phyloP scores from a whole-genome alignment of 1,140 invertebrate genomes.

The Himalopsyche phryganea region DNA sequence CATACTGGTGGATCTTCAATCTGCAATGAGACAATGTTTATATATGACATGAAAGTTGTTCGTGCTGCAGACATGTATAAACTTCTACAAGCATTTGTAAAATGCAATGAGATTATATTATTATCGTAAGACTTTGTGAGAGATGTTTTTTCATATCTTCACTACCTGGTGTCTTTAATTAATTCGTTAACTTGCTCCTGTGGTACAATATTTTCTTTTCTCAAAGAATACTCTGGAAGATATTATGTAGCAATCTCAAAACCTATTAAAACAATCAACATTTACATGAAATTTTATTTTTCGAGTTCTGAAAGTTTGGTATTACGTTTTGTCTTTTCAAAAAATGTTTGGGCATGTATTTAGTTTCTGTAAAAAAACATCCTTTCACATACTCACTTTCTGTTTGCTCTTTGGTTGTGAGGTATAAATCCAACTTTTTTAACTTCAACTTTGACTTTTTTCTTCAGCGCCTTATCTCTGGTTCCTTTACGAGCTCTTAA shows the following conservation, averaged over 20 bases:
- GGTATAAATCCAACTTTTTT: conserved; percentile 56
- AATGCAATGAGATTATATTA: not conserved
- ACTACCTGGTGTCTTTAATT: too few relatives aligned
- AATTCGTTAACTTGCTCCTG: too few relatives aligned
- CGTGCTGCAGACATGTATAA: not conserved
- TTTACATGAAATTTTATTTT: conserved; percentile 18
- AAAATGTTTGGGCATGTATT: too few relatives aligned
- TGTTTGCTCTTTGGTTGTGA: conserved; percentile 39
- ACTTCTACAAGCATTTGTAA: not conserved
- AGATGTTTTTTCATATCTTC: not conserved
- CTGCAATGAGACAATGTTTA: conserved; percentile 20
- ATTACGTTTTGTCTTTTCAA: too few relatives aligned
- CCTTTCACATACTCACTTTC: conserved; percentile 37
- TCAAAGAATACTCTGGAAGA: too few relatives aligned
- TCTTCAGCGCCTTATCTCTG: conserved; percentile 59
- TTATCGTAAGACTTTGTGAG: not conserved
- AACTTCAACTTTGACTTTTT: conserved; percentile 61
- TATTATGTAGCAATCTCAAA: too few relatives aligned
- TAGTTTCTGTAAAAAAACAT: too few relatives aligned
- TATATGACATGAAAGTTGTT: not conserved
- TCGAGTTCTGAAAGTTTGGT: too few relatives aligned
- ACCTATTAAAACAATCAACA: not conserved
- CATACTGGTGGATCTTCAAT: conserved; percentile 38
- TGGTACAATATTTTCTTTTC: too few relatives aligned
- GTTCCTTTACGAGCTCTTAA: conserved; percentile 67